Evolutionary conservation across 2,888 invertebrate genomes (phyloP), one percentile per base, ranked within the genome.

Genomic region (Amiota mariae): DNA sequence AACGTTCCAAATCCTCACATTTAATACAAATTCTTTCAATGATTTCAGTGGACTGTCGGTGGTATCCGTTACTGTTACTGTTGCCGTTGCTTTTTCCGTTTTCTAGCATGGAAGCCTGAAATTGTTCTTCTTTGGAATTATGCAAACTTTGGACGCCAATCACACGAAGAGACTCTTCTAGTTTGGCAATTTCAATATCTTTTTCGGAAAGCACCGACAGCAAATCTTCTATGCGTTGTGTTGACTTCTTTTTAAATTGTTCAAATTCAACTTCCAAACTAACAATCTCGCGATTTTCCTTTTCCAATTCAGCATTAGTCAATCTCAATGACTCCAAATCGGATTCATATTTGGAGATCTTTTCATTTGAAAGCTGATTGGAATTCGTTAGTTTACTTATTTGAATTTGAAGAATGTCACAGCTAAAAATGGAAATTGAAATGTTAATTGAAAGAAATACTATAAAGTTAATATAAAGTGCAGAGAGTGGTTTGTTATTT

Each of bases 161-260:
- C 0, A 80, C 70, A 0, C 81, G 74, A 1, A 88, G 80, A 0
- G 81, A 77, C 72, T 81, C 76, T 47, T 87, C 78, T 4, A 89
- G 74, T 36, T 75, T 75, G 0, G 73, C 75, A 13, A 88, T 84
- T 75, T 81, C 75, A 0, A 74, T 74, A 2, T 85, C 80, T 74
- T 88, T 87, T 46, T 92, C 92, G 36, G 90, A 88, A 48, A 93
- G 80, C 0, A 90, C 85, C 1, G 90, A 90, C 0, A 92, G 78
- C 8, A 93, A 82, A 81, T 93, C 93, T 48, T 89, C 88, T 87
- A 93, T 93, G 71, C 93, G 90, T 1, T 84, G 88, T 81, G 91
- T 91, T 8, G 91, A 88, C 81, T 92, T 92, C 8, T 87, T 89
- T 84, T 91, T 90, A 8, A 92, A 87, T 20, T 90, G 91, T 75